Evolutionary conservation across 2,797 vertebrate genomes (phyloP).

Genomic region (Dendrocincla fuliginosa): DNA sequence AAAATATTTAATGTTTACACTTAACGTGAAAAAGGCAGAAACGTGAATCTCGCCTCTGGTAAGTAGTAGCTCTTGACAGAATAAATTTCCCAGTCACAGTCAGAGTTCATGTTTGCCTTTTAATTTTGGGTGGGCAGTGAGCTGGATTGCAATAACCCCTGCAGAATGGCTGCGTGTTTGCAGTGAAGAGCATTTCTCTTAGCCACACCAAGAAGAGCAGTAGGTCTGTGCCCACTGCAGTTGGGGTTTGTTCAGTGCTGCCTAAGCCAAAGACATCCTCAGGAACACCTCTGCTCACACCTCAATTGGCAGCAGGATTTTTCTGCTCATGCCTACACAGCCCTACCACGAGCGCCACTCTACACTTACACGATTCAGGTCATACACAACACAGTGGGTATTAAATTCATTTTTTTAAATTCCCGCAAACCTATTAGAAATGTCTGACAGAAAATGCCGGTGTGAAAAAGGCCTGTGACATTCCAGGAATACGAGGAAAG

Average conservation of each 20-base stretch:
- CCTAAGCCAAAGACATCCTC: not conserved
- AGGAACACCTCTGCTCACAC: not conserved
- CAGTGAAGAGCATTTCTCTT: conserved; percentile 28
- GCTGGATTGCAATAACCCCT: not conserved
- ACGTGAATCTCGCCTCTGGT: not conserved
- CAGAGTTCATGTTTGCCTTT: not conserved
- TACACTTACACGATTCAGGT: not conserved
- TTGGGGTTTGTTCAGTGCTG: not conserved
- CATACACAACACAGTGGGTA: not conserved
- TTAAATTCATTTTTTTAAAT: not conserved
- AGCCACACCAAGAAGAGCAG: not conserved
- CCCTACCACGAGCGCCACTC: not conserved
- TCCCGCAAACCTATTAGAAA: not conserved
- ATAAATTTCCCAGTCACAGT: not conserved
- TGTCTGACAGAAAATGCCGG: not conserved
- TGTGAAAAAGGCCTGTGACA: conserved; percentile 10
- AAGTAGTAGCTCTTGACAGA: conserved; percentile 17
- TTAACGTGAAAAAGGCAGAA: conserved; percentile 1
- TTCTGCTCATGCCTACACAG: not conserved
- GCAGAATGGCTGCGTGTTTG: not conserved
- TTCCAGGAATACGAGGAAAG: conserved; percentile 10
- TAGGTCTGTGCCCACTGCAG: not conserved
- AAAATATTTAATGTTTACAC: conserved; percentile 18
- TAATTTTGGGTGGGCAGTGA: not conserved
- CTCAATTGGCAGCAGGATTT: not conserved